Evolutionary conservation across 2,113 vertebrate species (phyloP).

Genomic region (Oncorhynchus clarkii): DNA sequence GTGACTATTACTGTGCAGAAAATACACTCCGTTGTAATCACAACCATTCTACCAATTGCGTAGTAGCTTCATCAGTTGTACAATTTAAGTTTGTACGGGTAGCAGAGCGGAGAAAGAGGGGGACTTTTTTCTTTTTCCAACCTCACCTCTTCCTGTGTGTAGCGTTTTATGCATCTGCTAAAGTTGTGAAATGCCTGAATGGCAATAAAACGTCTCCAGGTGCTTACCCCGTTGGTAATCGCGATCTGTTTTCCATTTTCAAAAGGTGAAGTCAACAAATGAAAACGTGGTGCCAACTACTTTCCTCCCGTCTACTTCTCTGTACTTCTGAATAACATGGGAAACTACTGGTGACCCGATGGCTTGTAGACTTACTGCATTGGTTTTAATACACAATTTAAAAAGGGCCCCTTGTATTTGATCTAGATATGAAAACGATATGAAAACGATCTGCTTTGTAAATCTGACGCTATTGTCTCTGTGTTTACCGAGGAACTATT

Average conservation of each 20-base stretch:
- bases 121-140: neutral
- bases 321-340: neutral
- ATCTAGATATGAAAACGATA: neutral
- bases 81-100: too few species aligned
- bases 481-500: constrained; percentile 26
- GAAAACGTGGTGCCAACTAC: neutral
- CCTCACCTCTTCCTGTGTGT: neutral
- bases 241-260: neutral
- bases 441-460: neutral
- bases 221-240: neutral
- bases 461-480: constrained; percentile 9
- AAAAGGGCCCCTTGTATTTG: neutral
- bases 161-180: constrained; percentile 9
- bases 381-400: neutral
- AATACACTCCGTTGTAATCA: too few species aligned
- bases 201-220: constrained; percentile 3
- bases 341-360: neutral
- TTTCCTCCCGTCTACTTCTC: neutral
- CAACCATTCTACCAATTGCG: too few species aligned
- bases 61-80: too few species aligned
- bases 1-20: too few species aligned
- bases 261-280: neutral
- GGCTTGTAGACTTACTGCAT: neutral
- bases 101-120: neutral
- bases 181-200: constrained; percentile 9